A percentile compares a stretch with the other conserved stretches of the same genome.
Evolutionary conservation across 2,797 vertebrate genomes (phyloP).

Genomic region (Pseudomugil tenellus): DNA sequence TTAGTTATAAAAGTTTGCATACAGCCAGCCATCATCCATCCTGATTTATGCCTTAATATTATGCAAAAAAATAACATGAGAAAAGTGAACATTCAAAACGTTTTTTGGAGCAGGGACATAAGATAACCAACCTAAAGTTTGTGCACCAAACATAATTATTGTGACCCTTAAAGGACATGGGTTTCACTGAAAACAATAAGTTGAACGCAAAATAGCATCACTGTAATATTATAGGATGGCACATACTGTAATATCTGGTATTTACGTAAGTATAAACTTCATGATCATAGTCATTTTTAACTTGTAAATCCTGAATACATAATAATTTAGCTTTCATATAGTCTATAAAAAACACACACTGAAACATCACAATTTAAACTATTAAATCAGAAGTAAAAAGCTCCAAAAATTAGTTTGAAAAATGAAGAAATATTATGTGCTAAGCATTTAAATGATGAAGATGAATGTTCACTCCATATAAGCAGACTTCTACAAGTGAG

Average conservation of each 20-base stretch:
- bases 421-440: neutral
- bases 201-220: neutral
- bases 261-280: neutral
- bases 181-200: neutral
- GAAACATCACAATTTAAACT: neutral
- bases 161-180: constrained; percentile 34
- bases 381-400: neutral
- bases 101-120: neutral
- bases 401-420: neutral
- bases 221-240: neutral
- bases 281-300: neutral
- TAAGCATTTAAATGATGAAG: neutral
- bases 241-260: neutral
- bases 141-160: constrained; percentile 1
- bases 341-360: neutral
- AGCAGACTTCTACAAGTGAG: neutral
- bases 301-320: neutral
- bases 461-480: neutral
- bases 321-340: neutral
- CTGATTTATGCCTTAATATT: neutral
- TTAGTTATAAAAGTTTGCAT: neutral
- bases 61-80: neutral
- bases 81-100: neutral
- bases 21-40: neutral
- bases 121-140: neutral